phyloP scores from a whole-genome alignment of 2,888 invertebrate species.

The Parelbella ahira region DNA sequence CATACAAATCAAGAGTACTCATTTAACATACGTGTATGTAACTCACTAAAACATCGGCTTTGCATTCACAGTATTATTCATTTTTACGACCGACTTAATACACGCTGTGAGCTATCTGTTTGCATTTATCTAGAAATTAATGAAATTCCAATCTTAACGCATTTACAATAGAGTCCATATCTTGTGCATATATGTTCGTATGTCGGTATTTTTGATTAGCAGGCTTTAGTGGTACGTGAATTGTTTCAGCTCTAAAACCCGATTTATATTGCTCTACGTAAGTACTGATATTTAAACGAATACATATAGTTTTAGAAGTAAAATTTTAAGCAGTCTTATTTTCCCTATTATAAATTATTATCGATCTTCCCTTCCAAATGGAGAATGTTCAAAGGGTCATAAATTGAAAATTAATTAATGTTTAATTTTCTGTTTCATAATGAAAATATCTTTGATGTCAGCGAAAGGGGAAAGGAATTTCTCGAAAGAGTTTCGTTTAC shows the following conservation, averaged over 20 bases:
- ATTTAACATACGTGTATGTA: constrained; percentile 45
- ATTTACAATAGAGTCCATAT: constrained; percentile 28
- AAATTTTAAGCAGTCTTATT: no score
- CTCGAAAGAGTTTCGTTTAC: no score
- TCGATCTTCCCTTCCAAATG: no score
- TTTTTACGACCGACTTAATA: constrained; percentile 61
- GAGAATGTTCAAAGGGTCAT: no score
- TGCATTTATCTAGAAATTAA: constrained; percentile 29
- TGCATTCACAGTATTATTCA: constrained; percentile 49
- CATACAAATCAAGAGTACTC: constrained; percentile 34
- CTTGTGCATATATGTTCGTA: constrained; percentile 22
- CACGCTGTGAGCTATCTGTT: constrained; percentile 41
- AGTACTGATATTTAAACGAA: neutral
- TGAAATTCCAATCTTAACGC: constrained; percentile 34
- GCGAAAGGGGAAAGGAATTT: no score
- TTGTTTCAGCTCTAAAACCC: constrained; percentile 38
- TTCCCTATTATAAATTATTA: no score
- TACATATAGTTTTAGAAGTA: no score
- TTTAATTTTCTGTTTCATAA: no score
- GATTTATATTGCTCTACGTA: neutral
- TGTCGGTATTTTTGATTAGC: constrained; percentile 49
- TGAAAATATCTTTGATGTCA: no score
- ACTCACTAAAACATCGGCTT: constrained; percentile 35
- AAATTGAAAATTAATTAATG: no score
- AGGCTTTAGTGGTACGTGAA: constrained; percentile 41